phyloP scores from a whole-genome alignment of 2,797 vertebrate genomes.

The Catamblyrhynchus diadema region DNA sequence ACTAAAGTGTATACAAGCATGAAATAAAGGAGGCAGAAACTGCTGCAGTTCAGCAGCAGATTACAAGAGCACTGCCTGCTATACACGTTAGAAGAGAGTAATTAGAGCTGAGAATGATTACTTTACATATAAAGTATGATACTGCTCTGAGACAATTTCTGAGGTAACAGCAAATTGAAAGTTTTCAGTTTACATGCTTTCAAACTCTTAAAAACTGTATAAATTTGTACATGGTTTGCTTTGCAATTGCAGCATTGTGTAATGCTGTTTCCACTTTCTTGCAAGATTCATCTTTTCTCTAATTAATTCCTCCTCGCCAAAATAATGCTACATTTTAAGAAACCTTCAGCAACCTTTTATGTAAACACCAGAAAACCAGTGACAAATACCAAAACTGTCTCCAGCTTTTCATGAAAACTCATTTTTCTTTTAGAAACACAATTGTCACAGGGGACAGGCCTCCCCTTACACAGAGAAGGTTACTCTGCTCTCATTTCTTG shows the following conservation, averaged over 20 bases:
- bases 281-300: neutral
- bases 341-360: neutral
- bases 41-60: neutral
- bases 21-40: neutral
- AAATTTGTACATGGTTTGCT: neutral
- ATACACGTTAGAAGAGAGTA: neutral
- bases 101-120: neutral
- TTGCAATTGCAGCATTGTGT: neutral
- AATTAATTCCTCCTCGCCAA: neutral
- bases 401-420: neutral
- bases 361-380: neutral
- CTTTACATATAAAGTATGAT: neutral
- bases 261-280: neutral
- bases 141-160: neutral
- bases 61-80: neutral
- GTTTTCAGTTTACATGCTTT: neutral
- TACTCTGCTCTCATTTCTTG: neutral
- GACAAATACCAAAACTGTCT: neutral
- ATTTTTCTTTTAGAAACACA: neutral
- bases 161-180: neutral
- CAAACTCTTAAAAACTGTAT: neutral
- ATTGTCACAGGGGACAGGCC: neutral
- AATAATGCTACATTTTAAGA: neutral
- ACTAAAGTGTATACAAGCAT: neutral
- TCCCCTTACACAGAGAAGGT: neutral